Evolutionary conservation across 37 sponge, comb jelly and placozoan species (phyloP).

Genomic region (Cladorhizidae sp.): DNA sequence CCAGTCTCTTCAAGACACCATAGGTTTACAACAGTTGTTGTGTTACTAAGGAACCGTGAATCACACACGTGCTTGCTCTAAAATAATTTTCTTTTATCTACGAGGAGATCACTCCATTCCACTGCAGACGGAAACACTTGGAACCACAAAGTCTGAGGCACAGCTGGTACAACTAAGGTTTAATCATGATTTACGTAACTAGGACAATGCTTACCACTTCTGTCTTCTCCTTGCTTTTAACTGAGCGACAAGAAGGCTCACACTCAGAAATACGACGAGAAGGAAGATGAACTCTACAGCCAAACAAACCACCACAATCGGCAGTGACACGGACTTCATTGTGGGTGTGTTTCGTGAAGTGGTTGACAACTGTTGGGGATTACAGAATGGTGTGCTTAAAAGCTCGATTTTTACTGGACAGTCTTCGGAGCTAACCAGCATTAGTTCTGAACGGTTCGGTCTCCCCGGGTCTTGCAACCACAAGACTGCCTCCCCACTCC

Average conservation of each 20-base stretch:
- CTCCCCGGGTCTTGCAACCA: not conserved
- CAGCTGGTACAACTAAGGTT: too few relatives aligned
- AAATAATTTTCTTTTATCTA: too few relatives aligned
- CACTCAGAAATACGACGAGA: not conserved
- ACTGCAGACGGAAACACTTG: too few relatives aligned
- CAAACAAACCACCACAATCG: slow-evolving; percentile 12
- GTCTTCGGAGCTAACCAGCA: not conserved
- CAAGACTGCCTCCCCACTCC: not conserved
- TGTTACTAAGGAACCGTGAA: too few relatives aligned
- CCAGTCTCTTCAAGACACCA: too few relatives aligned
- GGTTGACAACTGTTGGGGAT: not conserved
- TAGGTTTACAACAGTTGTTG: too few relatives aligned
- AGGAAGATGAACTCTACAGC: slow-evolving; percentile 18
- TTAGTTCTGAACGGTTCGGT: not conserved
- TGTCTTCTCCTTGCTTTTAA: not conserved
- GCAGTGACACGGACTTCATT: not conserved
- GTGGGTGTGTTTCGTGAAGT: not conserved
- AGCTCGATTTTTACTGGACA: not conserved
- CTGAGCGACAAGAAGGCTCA: not conserved
- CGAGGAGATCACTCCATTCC: too few relatives aligned
- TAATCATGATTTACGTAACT: not conserved
- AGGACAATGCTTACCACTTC: not conserved
- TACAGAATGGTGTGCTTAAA: slow-evolving; percentile 9
- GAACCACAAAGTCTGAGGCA: too few relatives aligned
- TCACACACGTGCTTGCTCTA: too few relatives aligned